Evolutionary conservation across 92 coral and sea anemone species (phyloP).

Genomic region (Muricea muricata): DNA sequence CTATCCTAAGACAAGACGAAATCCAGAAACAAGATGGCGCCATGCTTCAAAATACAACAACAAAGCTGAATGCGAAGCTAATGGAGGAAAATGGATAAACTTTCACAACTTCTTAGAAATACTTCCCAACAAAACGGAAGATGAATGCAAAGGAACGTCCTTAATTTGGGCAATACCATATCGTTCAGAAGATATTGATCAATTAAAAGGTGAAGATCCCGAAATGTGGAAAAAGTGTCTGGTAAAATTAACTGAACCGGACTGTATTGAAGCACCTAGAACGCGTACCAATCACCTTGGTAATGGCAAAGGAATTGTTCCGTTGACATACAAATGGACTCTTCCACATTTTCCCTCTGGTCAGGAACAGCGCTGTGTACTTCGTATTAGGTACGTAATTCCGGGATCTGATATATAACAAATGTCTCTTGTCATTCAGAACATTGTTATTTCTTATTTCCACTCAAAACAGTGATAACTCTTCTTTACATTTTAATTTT

Average conservation of each 20-base stretch:
- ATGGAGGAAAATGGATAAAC: conserved; percentile 79
- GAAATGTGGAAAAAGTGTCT: conserved; percentile 61
- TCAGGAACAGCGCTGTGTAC: no score
- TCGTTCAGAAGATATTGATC: conserved; percentile 28
- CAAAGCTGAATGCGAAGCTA: conserved; percentile 73
- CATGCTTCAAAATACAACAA: conserved; percentile 66
- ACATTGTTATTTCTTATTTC: no score
- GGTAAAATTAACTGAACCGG: conserved; percentile 74
- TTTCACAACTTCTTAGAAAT: conserved; percentile 79
- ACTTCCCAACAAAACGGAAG: conserved; percentile 37
- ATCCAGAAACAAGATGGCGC: conserved; percentile 78
- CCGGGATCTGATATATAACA: no score
- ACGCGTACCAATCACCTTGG: conserved; percentile 93
- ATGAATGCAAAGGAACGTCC: conserved; percentile 25
- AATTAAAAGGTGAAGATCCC: conserved; percentile 8
- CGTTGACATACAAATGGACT: conserved; percentile 82
- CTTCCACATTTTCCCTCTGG: conserved; percentile 85
- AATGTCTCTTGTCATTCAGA: no score
- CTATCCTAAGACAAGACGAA: conserved; percentile 53
- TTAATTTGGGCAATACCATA: conserved; percentile 38
- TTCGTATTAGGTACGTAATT: no score
- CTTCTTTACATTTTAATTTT: no score
- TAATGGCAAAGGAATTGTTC: conserved; percentile 80
- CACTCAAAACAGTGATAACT: no score
- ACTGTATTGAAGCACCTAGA: conserved; percentile 80